Conservation (phyloP, 2,888 invertebrate species). For the Drosophila stalkeri region DNA sequence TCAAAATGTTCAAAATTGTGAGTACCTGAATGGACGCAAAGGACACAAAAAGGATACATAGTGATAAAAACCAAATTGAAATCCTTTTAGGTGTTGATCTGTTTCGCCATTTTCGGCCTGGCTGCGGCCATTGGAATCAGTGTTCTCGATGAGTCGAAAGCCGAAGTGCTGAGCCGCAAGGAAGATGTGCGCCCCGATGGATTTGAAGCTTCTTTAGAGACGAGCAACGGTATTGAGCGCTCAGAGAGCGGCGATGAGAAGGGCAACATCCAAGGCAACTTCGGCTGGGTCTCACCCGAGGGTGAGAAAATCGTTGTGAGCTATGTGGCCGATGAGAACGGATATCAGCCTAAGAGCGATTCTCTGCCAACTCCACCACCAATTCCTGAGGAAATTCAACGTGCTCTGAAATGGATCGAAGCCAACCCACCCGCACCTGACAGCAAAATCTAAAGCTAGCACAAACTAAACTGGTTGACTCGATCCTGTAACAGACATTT, state of each 20-base stretch:
- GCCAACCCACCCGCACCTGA: slow-evolving; percentile 46
- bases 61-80: background rate
- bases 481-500: background rate
- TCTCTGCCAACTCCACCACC: slow-evolving; percentile 67
- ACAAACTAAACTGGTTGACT: background rate
- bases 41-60: background rate
- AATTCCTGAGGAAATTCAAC: slow-evolving; percentile 60
- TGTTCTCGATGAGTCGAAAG: slow-evolving; percentile 56
- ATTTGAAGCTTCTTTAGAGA: slow-evolving; percentile 57
- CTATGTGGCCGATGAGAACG: slow-evolving; percentile 80
- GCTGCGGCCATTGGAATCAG: slow-evolving; percentile 44
- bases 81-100: slow-evolving; percentile 57
- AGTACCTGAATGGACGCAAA: slow-evolving; percentile 18
- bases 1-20: slow-evolving; percentile 74
- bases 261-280: slow-evolving; percentile 71
- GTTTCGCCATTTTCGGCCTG: slow-evolving; percentile 61
- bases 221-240: slow-evolving; percentile 61
- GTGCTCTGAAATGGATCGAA: slow-evolving; percentile 53
- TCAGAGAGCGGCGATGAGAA: slow-evolving; percentile 65
- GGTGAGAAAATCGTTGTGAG: slow-evolving; percentile 67
- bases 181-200: slow-evolving; percentile 76
- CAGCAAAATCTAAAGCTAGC: background rate
- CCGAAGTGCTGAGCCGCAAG: slow-evolving; percentile 51
- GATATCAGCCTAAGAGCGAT: slow-evolving; percentile 70
- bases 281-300: slow-evolving; percentile 72